Base-by-base conservation (phyloP, 53 echinoderm and acorn worm genomes). In the Mesocentrotus franciscanus region DNA sequence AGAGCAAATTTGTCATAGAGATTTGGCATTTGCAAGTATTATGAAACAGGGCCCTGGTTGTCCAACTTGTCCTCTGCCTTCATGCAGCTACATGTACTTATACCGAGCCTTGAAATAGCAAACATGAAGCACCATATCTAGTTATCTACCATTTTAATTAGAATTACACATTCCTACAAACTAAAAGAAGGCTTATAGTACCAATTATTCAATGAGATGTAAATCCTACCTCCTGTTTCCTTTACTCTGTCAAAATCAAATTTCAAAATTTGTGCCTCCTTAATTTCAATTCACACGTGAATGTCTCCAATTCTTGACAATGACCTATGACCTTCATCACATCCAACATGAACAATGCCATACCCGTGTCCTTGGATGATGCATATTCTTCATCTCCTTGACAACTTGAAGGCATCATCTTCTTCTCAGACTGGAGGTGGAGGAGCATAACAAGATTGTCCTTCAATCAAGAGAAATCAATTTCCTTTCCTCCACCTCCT, bases 401-500 rank as follows among this genome's bases (percentile, higher is more conserved):
- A 74, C 74, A 74, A 74, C 74, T 12, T 9, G 74, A 10, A 71
- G 71, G 71, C 1, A 17, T 36, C 84, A 84, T 49, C 84, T 42
- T 84, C 84, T 24, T 84, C 42, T 49, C 84, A 18, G 29, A 60
- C 29, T 2, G 29, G 24, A 90, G 90, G 61, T 90, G 90, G 61
- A 60, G 30, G 61, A 90, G 58, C 90, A 60, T 60, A 16, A 90
- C 9, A 27, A 60, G 32, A 14, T 60, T 60, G 58, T 90, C 90
- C 90, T 60, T 56, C 60, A 6, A 90, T 90, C 90, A 5, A 30
- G 58, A 90, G 90, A 90, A 90, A 60, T 90, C 90, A 90, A 90
- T 90, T 90, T 90, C 90, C 90, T 18, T 90, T 59, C 24, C 60
- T 90, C 60, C 79, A 49, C 49, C 85, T 59, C 90, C 90, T 58